Conservation (phyloP, 2,113 vertebrate genomes). For the Leptobrachium leishanense region DNA sequence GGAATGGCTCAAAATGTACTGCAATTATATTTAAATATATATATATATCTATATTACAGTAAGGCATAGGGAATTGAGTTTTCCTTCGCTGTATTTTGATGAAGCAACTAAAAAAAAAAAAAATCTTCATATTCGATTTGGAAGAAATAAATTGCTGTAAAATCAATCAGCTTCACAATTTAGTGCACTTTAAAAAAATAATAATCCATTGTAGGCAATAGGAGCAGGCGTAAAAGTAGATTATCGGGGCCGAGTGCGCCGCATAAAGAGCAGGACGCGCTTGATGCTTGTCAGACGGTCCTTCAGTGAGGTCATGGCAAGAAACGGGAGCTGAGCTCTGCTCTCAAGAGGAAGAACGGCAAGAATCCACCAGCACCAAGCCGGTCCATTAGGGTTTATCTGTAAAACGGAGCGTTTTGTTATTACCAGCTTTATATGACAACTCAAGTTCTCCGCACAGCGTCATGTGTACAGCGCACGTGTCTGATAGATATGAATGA, state of each 20-base stretch:
- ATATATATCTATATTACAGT: conserved; percentile 13
- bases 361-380: conserved; percentile 81
- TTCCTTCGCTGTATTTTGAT: conserved; percentile 10
- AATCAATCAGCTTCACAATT: too few relatives aligned
- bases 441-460: too few relatives aligned
- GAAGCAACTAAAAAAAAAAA: conserved; percentile 6
- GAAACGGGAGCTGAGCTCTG: conserved; percentile 76
- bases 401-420: conserved; percentile 45
- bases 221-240: conserved; percentile 2
- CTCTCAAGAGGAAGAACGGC: conserved; percentile 77
- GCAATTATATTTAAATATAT: neutral
- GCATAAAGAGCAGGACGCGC: conserved; percentile 72
- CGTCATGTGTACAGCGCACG: too few relatives aligned
- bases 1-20: neutral
- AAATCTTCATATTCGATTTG: neutral
- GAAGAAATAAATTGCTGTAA: neutral
- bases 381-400: conserved; percentile 72
- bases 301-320: conserved; percentile 73
- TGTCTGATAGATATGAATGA: too few relatives aligned
- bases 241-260: conserved; percentile 59
- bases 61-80: conserved; percentile 14
- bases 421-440: neutral
- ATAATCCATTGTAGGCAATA: conserved; percentile 2
- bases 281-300: conserved; percentile 72
- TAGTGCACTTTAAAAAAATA: too few relatives aligned